Evolutionary conservation across 2,113 vertebrate species (phyloP).

Genomic region (Ranitomeya variabilis): DNA sequence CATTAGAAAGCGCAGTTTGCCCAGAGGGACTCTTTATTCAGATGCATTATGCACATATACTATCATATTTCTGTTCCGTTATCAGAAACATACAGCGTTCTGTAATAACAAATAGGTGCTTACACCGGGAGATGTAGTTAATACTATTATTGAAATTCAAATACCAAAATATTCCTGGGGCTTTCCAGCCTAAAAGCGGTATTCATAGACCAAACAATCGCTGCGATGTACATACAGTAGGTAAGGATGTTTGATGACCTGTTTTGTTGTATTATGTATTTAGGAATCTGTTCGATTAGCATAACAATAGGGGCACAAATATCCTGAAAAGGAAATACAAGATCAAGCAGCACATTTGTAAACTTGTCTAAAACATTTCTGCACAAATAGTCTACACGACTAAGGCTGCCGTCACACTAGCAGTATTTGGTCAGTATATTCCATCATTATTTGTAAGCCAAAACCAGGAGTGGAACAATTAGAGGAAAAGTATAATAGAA

Average conservation of each 20-base stretch:
- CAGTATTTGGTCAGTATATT: no score
- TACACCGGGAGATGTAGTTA: not conserved
- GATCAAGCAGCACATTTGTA: no score
- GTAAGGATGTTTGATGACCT: not conserved
- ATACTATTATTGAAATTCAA: not conserved
- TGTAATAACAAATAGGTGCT: slow-evolving; percentile 5
- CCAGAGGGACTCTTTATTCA: slow-evolving; percentile 13
- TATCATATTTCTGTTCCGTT: slow-evolving; percentile 25
- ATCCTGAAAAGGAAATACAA: no score
- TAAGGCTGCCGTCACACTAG: no score
- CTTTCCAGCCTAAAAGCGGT: not conserved
- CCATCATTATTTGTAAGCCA: no score
- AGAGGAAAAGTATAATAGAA: no score
- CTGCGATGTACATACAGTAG: not conserved
- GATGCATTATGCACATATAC: slow-evolving; percentile 21
- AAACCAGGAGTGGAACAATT: no score
- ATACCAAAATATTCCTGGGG: not conserved
- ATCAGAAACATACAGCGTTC: slow-evolving; percentile 10
- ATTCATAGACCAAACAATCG: not conserved
- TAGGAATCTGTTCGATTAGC: not conserved
- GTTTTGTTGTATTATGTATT: not conserved
- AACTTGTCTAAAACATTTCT: no score
- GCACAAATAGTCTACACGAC: no score
- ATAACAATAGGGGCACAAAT: not conserved
- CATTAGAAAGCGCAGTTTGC: slow-evolving; percentile 34